phyloP scores from a whole-genome alignment of 2,113 vertebrate genomes.

The Rhea pennata region DNA sequence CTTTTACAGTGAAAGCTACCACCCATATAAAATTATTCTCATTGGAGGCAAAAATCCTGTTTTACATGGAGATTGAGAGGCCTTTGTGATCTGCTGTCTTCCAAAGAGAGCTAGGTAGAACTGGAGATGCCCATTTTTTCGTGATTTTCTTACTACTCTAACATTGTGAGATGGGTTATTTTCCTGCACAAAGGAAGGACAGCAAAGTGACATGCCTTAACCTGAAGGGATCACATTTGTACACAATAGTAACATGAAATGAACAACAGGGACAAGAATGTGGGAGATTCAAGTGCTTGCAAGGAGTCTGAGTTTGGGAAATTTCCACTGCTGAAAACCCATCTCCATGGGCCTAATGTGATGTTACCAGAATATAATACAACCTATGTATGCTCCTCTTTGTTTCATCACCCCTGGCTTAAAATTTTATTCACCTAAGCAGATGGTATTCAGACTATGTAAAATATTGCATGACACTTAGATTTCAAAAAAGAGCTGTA shows the following conservation, averaged over 20 bases:
- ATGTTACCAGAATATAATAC: not conserved
- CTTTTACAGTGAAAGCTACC: not conserved
- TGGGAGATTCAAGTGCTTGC: not conserved
- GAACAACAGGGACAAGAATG: not conserved
- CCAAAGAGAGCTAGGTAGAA: not conserved
- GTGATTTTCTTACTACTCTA: not conserved
- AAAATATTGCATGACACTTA: not conserved
- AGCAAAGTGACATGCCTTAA: not conserved
- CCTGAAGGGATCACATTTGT: not conserved
- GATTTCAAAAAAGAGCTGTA: not conserved
- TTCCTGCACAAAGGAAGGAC: not conserved
- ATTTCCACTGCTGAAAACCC: not conserved
- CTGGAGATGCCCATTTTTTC: not conserved
- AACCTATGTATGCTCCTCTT: not conserved
- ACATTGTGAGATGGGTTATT: too few relatives aligned
- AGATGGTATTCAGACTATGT: not conserved
- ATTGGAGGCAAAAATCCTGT: not conserved
- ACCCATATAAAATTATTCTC: constrained; percentile 8
- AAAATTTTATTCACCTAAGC: not conserved
- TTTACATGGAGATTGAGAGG: not conserved
- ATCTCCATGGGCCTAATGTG: not conserved
- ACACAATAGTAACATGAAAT: not conserved
- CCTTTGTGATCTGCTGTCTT: not conserved
- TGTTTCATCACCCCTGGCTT: not conserved
- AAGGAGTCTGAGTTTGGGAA: not conserved